These are phyloP conservation scores for Sebastes hubbsi DNA, from an alignment of 2,797 vertebrate genomes.

Conservation along the genomic window DNA sequence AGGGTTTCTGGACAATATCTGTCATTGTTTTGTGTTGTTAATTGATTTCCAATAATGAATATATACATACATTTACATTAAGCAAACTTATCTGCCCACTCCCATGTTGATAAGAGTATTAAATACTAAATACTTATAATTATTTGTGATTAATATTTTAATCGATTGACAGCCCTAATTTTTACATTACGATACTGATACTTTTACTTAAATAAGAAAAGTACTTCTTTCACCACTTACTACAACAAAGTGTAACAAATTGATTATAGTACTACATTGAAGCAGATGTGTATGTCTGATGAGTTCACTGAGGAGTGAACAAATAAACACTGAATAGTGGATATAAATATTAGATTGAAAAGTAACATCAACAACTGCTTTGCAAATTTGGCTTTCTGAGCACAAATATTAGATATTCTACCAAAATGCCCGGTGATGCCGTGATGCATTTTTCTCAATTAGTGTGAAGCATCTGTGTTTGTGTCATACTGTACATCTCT, in stretches of 20 bases:
- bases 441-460: constrained; percentile 9
- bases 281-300: background rate
- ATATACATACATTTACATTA: no score
- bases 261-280: background rate
- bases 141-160: no score
- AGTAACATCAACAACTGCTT: background rate
- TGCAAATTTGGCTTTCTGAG: background rate
- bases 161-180: background rate
- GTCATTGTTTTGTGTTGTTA: no score
- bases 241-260: background rate
- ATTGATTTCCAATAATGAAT: no score
- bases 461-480: constrained; percentile 27
- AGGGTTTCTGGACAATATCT: no score
- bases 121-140: background rate
- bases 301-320: background rate
- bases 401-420: background rate
- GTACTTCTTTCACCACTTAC: background rate
- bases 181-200: background rate
- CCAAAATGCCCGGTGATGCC: background rate
- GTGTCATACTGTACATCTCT: background rate
- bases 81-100: no score
- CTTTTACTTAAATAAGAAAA: background rate
- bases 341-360: background rate
- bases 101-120: no score
- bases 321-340: background rate